Evolutionary conservation across 2,888 invertebrate genomes (phyloP).

Genomic region (Phalangium opilio): DNA sequence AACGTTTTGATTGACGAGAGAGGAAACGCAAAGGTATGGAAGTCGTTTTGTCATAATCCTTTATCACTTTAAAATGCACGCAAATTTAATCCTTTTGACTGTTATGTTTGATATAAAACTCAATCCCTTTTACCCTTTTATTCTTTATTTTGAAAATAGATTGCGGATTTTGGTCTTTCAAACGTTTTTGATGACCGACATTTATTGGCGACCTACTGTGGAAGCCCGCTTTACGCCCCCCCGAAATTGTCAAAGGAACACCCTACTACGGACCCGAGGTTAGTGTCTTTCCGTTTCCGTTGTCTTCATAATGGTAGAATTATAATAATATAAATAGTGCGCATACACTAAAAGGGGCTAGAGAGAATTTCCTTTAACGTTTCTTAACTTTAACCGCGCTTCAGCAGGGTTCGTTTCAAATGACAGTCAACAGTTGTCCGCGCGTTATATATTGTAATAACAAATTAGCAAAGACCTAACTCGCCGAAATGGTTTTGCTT

Average conservation of each 20-base stretch:
- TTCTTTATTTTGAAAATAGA: slow-evolving; percentile 38
- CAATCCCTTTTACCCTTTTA: background rate
- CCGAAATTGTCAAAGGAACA: slow-evolving; percentile 92
- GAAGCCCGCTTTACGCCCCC: slow-evolving; percentile 89
- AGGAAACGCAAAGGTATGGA: slow-evolving; percentile 76
- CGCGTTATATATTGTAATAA: no score
- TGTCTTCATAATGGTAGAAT: no score
- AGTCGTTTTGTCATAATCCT: background rate
- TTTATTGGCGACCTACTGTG: slow-evolving; percentile 80
- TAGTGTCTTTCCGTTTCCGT: slow-evolving; percentile 11
- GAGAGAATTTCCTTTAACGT: no score
- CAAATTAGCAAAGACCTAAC: no score
- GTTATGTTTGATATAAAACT: background rate
- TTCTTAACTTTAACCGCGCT: no score
- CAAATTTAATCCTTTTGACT: background rate
- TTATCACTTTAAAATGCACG: background rate
- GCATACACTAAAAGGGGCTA: no score
- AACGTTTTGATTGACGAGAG: slow-evolving; percentile 84
- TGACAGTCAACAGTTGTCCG: no score
- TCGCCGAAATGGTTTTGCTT: no score
- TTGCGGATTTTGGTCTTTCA: slow-evolving; percentile 96
- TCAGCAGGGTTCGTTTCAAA: no score
- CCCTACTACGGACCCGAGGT: slow-evolving; percentile 96
- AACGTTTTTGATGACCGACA: slow-evolving; percentile 86
- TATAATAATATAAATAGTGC: no score